Percentiles rank a stretch among this genome's conserved stretches.
Evolutionary conservation across 2,888 invertebrate species (phyloP).

Genomic region (Pycnomerus fuliginosus): DNA sequence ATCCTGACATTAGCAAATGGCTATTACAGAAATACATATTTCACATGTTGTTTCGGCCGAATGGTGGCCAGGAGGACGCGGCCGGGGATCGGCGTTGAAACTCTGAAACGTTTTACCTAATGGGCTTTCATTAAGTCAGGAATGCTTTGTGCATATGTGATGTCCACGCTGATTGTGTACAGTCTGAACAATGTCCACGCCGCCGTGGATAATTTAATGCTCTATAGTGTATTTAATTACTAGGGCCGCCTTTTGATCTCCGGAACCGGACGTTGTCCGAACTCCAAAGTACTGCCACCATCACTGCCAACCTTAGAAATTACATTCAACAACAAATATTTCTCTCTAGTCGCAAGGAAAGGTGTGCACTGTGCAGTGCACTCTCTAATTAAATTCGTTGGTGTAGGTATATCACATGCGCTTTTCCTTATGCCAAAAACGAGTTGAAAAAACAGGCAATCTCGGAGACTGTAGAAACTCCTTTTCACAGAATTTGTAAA

Average conservation of each 20-base stretch:
- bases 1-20: slow-evolving; percentile 35
- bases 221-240: slow-evolving; percentile 53
- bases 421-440: too few species aligned
- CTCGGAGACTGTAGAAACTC: too few species aligned
- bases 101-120: slow-evolving; percentile 52
- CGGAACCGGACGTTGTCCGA: slow-evolving; percentile 45
- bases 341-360: slow-evolving; percentile 11
- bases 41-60: slow-evolving; percentile 31
- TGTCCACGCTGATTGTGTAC: slow-evolving; percentile 51
- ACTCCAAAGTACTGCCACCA: slow-evolving; percentile 33
- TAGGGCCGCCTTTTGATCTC: slow-evolving; percentile 49
- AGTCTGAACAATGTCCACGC: slow-evolving; percentile 40
- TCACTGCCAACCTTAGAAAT: slow-evolving; percentile 24
- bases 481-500: too few species aligned
- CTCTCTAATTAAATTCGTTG: slow-evolving; percentile 22
- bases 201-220: slow-evolving; percentile 50
- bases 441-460: too few species aligned
- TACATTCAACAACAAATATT: slow-evolving; percentile 22
- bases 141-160: slow-evolving; percentile 55
- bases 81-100: slow-evolving; percentile 26
- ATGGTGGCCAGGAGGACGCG: slow-evolving; percentile 26
- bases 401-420: too few species aligned
- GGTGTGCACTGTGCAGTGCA: too few species aligned
- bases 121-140: slow-evolving; percentile 53
- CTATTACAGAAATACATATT: slow-evolving; percentile 35